Conservation (phyloP, 2,888 invertebrate species). For the Lasiommata megera region DNA sequence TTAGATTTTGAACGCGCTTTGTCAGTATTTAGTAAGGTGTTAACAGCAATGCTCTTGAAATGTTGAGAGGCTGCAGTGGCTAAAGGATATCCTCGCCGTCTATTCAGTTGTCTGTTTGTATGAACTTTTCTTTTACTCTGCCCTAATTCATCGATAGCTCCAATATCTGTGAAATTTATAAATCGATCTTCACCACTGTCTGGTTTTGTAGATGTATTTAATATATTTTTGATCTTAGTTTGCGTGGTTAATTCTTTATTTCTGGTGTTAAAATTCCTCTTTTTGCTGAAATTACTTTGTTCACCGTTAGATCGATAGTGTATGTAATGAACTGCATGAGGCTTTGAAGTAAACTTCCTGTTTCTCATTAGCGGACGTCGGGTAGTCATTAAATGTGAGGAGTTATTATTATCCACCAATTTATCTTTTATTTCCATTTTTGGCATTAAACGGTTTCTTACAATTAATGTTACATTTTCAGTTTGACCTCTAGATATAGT, state of each 20-base stretch:
- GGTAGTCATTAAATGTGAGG: background rate
- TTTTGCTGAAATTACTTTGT: background rate
- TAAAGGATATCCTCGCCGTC: background rate
- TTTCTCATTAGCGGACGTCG: slow-evolving; percentile 13
- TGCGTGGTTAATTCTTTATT: background rate
- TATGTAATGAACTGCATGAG: slow-evolving; percentile 2
- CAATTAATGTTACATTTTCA: no score
- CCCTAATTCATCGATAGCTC: background rate
- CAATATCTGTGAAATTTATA: background rate
- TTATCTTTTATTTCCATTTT: background rate
- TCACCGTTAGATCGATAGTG: background rate
- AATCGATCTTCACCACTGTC: slow-evolving; percentile 2
- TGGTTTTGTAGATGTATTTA: background rate
- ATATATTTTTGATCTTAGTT: background rate
- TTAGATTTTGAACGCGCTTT: background rate
- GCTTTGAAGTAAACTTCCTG: slow-evolving; percentile 7
- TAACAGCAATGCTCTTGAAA: background rate
- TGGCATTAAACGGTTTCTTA: background rate
- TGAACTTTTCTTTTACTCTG: background rate
- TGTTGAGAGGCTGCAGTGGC: slow-evolving; percentile 6
- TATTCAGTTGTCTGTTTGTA: background rate
- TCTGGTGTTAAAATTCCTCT: background rate
- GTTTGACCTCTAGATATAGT: background rate
- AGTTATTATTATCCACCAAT: background rate
- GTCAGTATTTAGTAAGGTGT: background rate